Evolutionary conservation across 2,113 vertebrate genomes (phyloP).

Genomic region (Pavo muticus): DNA sequence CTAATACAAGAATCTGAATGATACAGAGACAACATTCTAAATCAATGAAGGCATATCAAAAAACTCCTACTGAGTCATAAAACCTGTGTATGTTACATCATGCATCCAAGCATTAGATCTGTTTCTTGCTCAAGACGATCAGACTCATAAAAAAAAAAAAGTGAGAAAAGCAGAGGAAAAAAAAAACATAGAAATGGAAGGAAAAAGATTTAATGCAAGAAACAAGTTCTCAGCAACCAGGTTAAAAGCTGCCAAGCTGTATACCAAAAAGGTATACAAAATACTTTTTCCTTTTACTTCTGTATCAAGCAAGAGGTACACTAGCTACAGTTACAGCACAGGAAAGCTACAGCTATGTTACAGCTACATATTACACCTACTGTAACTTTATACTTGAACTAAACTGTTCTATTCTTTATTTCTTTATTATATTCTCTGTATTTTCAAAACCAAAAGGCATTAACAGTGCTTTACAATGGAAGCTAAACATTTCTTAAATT

Average conservation of each 20-base stretch:
- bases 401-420: neutral
- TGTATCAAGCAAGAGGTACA: neutral
- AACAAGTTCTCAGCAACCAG: neutral
- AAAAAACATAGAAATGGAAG: neutral
- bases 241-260: neutral
- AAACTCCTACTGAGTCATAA: neutral
- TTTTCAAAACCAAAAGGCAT: neutral
- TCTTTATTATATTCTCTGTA: neutral
- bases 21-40: neutral
- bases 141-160: no score
- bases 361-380: neutral
- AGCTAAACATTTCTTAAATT: neutral
- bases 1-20: neutral
- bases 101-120: neutral
- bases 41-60: neutral
- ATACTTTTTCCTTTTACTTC: neutral
- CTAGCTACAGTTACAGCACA: neutral
- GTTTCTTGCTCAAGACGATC: neutral
- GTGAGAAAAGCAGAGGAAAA: neutral
- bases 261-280: neutral
- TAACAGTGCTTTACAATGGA: neutral
- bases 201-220: neutral
- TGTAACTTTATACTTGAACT: neutral
- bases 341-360: neutral
- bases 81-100: neutral